Percentiles rank a stretch among this genome's conserved stretches.
phyloP scores from a whole-genome alignment of 2,888 invertebrate species.

The Altica lythri region DNA sequence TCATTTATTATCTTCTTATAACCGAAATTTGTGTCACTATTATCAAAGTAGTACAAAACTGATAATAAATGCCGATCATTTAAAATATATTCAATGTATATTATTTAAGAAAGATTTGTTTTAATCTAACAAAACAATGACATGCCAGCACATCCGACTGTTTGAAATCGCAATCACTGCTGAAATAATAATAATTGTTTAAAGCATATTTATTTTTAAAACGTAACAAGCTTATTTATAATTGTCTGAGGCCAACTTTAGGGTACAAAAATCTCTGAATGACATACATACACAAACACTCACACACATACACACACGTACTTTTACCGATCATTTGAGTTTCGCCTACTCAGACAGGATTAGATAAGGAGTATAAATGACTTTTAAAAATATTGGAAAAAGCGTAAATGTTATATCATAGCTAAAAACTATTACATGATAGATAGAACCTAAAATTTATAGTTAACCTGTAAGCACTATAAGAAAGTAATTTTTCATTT shows the following conservation, averaged over 20 bases:
- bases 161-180: not conserved
- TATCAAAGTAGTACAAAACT: too few species aligned
- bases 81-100: too few species aligned
- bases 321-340: not conserved
- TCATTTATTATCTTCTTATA: too few species aligned
- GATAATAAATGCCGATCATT: too few species aligned
- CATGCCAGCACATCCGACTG: too few species aligned
- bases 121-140: too few species aligned
- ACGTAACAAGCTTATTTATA: constrained; percentile 27
- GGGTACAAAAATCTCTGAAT: constrained; percentile 14
- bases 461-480: too few species aligned
- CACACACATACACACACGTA: constrained; percentile 3
- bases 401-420: not conserved
- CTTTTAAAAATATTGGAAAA: not conserved
- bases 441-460: too few species aligned
- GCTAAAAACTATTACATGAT: not conserved
- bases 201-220: constrained; percentile 24
- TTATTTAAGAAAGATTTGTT: too few species aligned
- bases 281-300: constrained; percentile 10
- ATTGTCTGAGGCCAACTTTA: constrained; percentile 27
- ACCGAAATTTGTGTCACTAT: too few species aligned
- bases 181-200: constrained; percentile 26
- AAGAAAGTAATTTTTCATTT: too few species aligned
- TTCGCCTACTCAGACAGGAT: not conserved
- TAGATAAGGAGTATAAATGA: not conserved